Base-by-base conservation (phyloP, 2,113 vertebrate species). In the Puffinus mauretanicus region DNA sequence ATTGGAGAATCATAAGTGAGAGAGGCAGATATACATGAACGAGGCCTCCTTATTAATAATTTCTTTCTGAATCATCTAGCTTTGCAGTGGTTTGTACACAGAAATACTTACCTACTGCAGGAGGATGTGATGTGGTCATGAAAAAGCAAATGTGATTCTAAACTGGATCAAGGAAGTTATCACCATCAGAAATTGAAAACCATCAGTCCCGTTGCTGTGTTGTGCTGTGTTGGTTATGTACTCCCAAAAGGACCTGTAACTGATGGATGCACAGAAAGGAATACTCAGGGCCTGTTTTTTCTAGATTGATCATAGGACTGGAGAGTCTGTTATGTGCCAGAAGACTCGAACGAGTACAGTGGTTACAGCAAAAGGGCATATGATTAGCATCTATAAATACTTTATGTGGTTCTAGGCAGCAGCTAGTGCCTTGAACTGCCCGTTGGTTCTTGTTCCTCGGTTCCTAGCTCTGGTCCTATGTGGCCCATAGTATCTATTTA, bases 291-390 rank as follows among this genome's bases (percentile, higher is more conserved):
- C 16, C 25, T 73, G 19, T 13, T 76, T 88, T 40, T 73, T 49
- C 34, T 32, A 61, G 34, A 36, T 25, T 61, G 36, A 19, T 52
- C 30, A 34, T 0, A 1, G 29, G 34, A 44, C 16, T 54, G 40
- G 40, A 44, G 18, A 30, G 7, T 60, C 16, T 77, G 18, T 42
- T 65, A 36, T 11, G 3, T 42, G 36, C 13, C 27, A 44, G 83
- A 88, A 73, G 19, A 42, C 19, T 89, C 0, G 0, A 24, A 36
- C 49, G 12, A 52, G 14, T 66, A 13, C 8, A 60, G 8, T 4
- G 10, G 7, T 78, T 73, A 75, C 34, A 78, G 52, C 16, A 84
- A 51, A 71, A 78, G 9, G 24, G 12, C 27, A 13, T 49, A 13
- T 12, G 15, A 10, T 32, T 49, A 29, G 18, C 34, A 36, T 29